Conservation (phyloP, 2,797 vertebrate genomes). For the Rhynchonycteris naso region DNA sequence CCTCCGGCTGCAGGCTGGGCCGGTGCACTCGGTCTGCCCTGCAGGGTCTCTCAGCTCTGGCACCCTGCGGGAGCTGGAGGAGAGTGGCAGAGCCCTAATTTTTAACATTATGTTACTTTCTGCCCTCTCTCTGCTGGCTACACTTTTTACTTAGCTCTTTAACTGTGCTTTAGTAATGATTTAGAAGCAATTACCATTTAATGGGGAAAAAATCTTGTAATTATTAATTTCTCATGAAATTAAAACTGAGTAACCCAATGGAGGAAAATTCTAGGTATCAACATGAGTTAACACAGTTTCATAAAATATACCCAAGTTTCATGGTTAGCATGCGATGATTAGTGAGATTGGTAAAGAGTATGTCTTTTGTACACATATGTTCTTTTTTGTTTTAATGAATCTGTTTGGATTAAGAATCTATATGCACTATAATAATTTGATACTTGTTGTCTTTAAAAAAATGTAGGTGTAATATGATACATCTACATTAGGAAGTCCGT, state of each 20-base stretch:
- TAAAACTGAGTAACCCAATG: background rate
- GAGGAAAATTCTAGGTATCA: constrained; percentile 27
- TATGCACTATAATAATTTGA: background rate
- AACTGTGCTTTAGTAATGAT: constrained; percentile 35
- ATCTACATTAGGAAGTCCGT: constrained; percentile 12
- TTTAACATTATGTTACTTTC: constrained; percentile 8
- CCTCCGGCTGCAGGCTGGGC: too few relatives aligned
- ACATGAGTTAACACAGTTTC: constrained; percentile 26
- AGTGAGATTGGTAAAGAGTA: background rate
- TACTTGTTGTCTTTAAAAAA: constrained; percentile 12
- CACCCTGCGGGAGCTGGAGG: too few relatives aligned
- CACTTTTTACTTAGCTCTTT: constrained; percentile 46
- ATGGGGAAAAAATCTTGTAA: constrained; percentile 30
- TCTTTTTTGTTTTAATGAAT: constrained; percentile 18
- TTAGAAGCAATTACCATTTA: constrained; percentile 46
- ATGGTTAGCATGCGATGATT: background rate
- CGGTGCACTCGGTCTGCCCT: too few relatives aligned
- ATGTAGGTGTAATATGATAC: background rate
- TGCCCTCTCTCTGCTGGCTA: background rate
- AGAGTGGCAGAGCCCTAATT: background rate
- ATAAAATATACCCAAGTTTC: background rate
- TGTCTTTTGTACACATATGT: background rate
- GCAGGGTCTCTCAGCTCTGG: too few relatives aligned
- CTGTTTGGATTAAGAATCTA: constrained; percentile 12
- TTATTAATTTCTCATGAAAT: constrained; percentile 22